Base-by-base conservation (phyloP, 2,888 invertebrate genomes). In the Schizaphis graminum region DNA sequence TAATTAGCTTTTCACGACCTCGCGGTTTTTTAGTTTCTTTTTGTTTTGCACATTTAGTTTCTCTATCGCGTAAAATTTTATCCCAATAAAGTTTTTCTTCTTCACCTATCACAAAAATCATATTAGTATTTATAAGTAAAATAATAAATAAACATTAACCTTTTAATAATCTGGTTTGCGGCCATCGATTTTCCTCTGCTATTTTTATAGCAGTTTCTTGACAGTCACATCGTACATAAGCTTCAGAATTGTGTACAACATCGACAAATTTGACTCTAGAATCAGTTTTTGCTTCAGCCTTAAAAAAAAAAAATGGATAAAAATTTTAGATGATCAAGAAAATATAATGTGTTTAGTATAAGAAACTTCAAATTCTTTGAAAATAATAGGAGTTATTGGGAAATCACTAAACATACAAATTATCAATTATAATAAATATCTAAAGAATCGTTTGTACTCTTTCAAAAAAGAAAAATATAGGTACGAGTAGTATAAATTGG, bases 21-120 rank as follows among this genome's bases (percentile, higher is more conserved):
- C 96, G 96, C 16, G 95, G 95, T 86, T 96, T 96, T 94, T 96
- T 96, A 28, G 96, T 95, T 67, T 96, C 95, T 95, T 97, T 97
- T 11, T 96, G 96, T 92, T 96, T 92, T 0, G 41, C 49, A 53
- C 91, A 94, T 88, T 94, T 94, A n/a, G 92, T 94, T 91, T 94
- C 96, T 94, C 97, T 96, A 95, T 97, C 97, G 26, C 96, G 96
- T 95, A 96, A 96, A 84, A 98, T 97, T 95, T 98, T 98, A 41
- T 97, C 96, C 98, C 98, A 99, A 96, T 99, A 99, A 47, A 96
- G 96, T 77, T 96, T 96, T 95, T 98, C 98, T 95, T 97, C 97
- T 3, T 97, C 96, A 24, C 95, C 95, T 95, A 92, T 85, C 95
- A 95, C 3, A 94, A 92, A 57, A n/a, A 85, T 47, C 10, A 61